Evolutionary conservation across 2,888 invertebrate genomes (phyloP).

Genomic region (Pegoplata infirma): DNA sequence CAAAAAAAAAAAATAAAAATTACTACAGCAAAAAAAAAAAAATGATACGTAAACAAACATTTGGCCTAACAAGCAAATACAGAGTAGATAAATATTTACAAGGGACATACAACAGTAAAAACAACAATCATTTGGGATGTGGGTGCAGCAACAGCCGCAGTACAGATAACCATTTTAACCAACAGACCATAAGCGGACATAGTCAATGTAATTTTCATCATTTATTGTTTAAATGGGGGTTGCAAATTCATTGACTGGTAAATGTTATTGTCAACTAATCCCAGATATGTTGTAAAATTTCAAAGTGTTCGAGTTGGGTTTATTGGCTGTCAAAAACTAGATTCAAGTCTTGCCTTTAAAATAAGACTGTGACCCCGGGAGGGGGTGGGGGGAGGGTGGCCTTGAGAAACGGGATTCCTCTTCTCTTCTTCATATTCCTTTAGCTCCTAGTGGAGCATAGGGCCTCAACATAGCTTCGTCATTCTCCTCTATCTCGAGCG

Average conservation of each 20-base stretch:
- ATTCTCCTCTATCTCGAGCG: too few species aligned
- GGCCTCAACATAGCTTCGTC: too few species aligned
- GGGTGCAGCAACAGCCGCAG: constrained; percentile 9
- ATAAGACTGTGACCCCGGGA: too few species aligned
- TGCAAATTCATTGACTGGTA: neutral
- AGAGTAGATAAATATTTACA: constrained; percentile 65
- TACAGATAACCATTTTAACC: constrained; percentile 25
- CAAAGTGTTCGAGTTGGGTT: too few species aligned
- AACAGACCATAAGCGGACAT: constrained; percentile 12
- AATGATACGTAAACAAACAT: constrained; percentile 65
- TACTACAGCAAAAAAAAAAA: too few species aligned
- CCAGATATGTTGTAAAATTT: too few species aligned
- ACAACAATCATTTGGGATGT: neutral
- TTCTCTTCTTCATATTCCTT: too few species aligned
- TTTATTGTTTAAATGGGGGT: neutral
- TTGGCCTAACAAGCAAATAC: constrained; percentile 68
- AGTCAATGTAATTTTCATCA: neutral
- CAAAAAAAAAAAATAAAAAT: constrained; percentile 24
- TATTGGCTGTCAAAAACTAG: too few species aligned
- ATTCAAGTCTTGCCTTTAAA: too few species aligned
- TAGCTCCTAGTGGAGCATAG: too few species aligned
- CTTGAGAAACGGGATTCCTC: too few species aligned
- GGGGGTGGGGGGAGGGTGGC: too few species aligned
- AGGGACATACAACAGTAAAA: constrained; percentile 38
- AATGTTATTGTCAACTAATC: neutral